Conservation (phyloP, 1,140 invertebrate genomes). For the Trinorchestia longiramus region DNA sequence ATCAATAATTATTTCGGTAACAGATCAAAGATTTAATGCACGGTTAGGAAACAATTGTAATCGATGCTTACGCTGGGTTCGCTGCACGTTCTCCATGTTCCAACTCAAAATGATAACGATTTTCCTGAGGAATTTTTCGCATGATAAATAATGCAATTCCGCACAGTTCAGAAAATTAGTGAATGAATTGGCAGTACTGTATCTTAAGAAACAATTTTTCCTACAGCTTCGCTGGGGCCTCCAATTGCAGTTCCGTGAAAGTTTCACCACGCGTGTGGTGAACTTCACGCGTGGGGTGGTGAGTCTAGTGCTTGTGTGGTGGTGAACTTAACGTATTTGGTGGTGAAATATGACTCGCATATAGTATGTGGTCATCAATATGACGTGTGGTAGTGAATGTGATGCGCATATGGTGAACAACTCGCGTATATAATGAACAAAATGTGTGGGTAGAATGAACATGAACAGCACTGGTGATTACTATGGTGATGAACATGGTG, state of each 20-base stretch:
- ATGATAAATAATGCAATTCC: background rate
- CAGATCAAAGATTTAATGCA: background rate
- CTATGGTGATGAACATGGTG: too few relatives aligned
- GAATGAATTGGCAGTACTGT: background rate
- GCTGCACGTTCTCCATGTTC: background rate
- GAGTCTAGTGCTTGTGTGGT: background rate
- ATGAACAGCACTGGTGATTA: too few relatives aligned
- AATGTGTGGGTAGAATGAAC: too few relatives aligned
- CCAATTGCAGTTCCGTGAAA: background rate
- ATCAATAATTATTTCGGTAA: background rate
- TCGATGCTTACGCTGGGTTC: background rate
- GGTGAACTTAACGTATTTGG: too few relatives aligned
- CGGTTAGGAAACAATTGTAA: background rate
- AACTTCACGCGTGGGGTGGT: background rate
- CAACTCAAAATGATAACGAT: background rate
- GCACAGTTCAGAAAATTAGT: background rate
- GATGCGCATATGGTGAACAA: background rate
- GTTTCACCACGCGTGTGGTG: background rate
- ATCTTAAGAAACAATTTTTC: background rate
- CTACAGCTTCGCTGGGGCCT: background rate
- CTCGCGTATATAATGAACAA: too few relatives aligned
- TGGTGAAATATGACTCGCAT: too few relatives aligned
- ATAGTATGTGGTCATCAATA: too few relatives aligned
- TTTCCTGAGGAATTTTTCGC: background rate
- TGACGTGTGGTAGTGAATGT: background rate